These are phyloP conservation scores for Pherbina coryleti DNA, from an alignment of 2,888 invertebrate species.

Conservation along the genomic window DNA sequence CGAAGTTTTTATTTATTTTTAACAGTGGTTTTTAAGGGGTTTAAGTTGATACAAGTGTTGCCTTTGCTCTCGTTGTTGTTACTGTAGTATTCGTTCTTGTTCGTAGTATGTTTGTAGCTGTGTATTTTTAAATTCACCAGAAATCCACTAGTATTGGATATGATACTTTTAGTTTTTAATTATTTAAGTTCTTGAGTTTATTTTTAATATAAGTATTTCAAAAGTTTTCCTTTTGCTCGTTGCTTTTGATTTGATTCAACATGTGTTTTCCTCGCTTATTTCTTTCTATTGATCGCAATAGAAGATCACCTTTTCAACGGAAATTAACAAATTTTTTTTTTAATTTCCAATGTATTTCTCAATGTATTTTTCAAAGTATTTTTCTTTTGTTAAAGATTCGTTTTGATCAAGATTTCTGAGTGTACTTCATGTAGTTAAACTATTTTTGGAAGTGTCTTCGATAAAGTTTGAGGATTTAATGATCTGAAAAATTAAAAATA, in stretches of 20 bases:
- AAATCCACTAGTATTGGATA: slow-evolving; percentile 60
- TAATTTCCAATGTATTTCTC: too few relatives aligned
- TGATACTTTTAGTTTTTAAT: slow-evolving; percentile 29
- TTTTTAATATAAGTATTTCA: slow-evolving; percentile 36
- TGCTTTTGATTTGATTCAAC: slow-evolving; percentile 52
- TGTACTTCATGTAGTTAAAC: not conserved
- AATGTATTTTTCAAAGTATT: slow-evolving; percentile 53
- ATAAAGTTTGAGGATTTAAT: not conserved
- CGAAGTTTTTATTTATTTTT: slow-evolving; percentile 52
- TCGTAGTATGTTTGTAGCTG: slow-evolving; percentile 12
- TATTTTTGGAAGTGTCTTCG: not conserved
- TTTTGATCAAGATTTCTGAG: not conserved
- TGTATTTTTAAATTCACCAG: slow-evolving; percentile 59
- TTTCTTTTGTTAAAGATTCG: slow-evolving; percentile 35
- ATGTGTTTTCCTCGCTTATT: slow-evolving; percentile 51
- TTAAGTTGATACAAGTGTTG: slow-evolving; percentile 52
- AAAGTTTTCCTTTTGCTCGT: slow-evolving; percentile 11
- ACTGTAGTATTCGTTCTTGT: slow-evolving; percentile 18
- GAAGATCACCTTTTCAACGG: slow-evolving; percentile 48
- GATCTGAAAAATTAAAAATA: not conserved
- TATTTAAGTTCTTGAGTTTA: slow-evolving; percentile 7
- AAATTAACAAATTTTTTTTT: slow-evolving; percentile 51
- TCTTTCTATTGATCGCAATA: slow-evolving; percentile 5
- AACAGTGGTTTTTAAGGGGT: slow-evolving; percentile 49
- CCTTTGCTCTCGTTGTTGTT: slow-evolving; percentile 35